Base-by-base conservation (phyloP, 2,797 vertebrate species). In the Coregonus sp. region DNA sequence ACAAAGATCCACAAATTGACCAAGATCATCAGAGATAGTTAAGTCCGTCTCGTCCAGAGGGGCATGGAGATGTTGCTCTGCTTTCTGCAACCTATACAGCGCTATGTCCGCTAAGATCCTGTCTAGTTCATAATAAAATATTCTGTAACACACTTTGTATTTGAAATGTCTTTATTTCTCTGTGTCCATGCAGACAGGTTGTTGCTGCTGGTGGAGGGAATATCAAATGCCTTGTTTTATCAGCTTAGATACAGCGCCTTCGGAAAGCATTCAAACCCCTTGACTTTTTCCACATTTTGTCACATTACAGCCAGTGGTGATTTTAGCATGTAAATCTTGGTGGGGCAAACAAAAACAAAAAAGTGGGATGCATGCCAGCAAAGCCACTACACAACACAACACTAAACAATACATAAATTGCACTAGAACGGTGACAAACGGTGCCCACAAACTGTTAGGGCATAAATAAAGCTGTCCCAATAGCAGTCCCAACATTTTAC, bases 1-100 rank as follows among this genome's bases (percentile, higher is more conserved):
- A 95, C 95, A 73, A 99, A 99, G 94, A 96, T 99, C 90, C 96
- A 96, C 92, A 99, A 99, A 86, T 91, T 99, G 88, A 95, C 94
- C 84, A 94, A 92, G 86, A 91, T 97, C 20, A 96, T 99, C 91
- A 95, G 69, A 86, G 96, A 96, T 75, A 73, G 88, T 51, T 95
- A 93, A 92, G 90, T 93, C 91, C 88, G 29, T 67, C 25, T 20
- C 20, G 63, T 54, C 29, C 15, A 9, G 29, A 11, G 29, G 54
- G 16, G 18, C 52, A 25, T n/a, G 35, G 14, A 0, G 9, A 12
- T 71, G 69, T 20, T 61, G 20, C 65, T 31, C 65, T 35, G 31
- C 65, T 15, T 33, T 33, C 65, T 67, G 70, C 16, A 16, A n/a
- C 18, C 25, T 25, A 70, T 68, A 77, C 56, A 79, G 15, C 75